Percentiles rank a stretch among this genome's conserved stretches.
These are phyloP conservation scores for Pomphorhynchus laevis DNA, from an alignment of 1,140 invertebrate species.

Conservation along the genomic window DNA sequence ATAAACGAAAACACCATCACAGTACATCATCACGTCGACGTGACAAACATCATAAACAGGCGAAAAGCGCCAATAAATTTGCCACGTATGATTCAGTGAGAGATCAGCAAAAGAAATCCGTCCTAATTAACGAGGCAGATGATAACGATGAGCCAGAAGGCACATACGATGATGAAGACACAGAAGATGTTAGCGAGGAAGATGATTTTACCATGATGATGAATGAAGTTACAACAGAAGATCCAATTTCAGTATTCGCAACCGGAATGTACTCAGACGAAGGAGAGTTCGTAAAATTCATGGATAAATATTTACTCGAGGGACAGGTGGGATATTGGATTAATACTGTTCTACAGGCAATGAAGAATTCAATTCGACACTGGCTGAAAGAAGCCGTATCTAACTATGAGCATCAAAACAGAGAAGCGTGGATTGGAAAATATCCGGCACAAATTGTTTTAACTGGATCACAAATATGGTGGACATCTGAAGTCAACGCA, in stretches of 20 bases:
- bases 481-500: not conserved
- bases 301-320: constrained; percentile 33
- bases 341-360: constrained; percentile 39
- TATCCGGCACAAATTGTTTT: constrained; percentile 43
- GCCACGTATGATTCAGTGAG: too few relatives aligned
- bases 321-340: constrained; percentile 67
- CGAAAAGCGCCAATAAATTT: too few relatives aligned
- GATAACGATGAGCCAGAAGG: too few relatives aligned
- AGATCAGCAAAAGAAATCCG: too few relatives aligned
- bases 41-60: too few relatives aligned
- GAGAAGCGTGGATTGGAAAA: constrained; percentile 71
- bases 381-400: constrained; percentile 34
- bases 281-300: constrained; percentile 52
- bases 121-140: too few relatives aligned
- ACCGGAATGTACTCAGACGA: constrained; percentile 63
- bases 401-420: constrained; percentile 56
- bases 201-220: constrained; percentile 23
- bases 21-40: too few relatives aligned
- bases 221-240: not conserved
- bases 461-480: constrained; percentile 25
- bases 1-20: too few relatives aligned
- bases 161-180: too few relatives aligned
- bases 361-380: constrained; percentile 38
- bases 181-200: too few relatives aligned
- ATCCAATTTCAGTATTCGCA: constrained; percentile 17